Percentiles rank a stretch among this genome's conserved stretches.
phyloP scores from a whole-genome alignment of 2,113 vertebrate species.

The Thryonomys swinderianus region DNA sequence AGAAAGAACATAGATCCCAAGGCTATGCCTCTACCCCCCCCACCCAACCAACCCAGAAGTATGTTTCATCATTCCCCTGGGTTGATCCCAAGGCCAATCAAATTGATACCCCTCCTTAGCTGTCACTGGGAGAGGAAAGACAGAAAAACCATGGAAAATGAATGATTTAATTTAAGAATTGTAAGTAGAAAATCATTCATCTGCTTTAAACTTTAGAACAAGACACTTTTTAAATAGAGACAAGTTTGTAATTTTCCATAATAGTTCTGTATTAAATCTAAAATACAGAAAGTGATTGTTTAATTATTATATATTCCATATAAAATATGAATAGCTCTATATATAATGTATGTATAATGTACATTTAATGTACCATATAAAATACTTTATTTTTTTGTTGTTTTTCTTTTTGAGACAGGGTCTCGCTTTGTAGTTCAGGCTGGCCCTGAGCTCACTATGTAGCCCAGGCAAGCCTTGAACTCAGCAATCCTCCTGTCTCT shows the following conservation, averaged over 20 bases:
- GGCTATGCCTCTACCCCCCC: background rate
- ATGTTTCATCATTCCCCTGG: background rate
- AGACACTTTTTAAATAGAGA: background rate
- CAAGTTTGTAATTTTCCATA: background rate
- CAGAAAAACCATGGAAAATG: background rate
- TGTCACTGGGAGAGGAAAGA: background rate
- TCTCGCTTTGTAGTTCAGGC: too few species aligned
- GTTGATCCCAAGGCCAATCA: background rate
- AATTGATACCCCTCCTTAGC: background rate
- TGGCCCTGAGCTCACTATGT: too few species aligned
- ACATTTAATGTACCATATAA: background rate
- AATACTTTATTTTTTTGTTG: background rate
- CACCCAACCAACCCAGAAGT: background rate
- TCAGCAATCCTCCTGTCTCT: too few species aligned
- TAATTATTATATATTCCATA: background rate
- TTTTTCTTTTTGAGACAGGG: too few species aligned
- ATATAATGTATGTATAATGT: background rate
- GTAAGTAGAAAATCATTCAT: conserved; percentile 15
- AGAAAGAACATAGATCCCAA: background rate
- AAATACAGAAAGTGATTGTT: background rate
- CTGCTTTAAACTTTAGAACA: conserved; percentile 48
- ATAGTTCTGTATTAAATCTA: conserved; percentile 1
- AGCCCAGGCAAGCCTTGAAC: too few species aligned
- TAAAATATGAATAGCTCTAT: background rate
- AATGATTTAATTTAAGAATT: conserved; percentile 33